Conservation (phyloP, 2,113 vertebrate genomes). For the Grammomys dolichurus region DNA sequence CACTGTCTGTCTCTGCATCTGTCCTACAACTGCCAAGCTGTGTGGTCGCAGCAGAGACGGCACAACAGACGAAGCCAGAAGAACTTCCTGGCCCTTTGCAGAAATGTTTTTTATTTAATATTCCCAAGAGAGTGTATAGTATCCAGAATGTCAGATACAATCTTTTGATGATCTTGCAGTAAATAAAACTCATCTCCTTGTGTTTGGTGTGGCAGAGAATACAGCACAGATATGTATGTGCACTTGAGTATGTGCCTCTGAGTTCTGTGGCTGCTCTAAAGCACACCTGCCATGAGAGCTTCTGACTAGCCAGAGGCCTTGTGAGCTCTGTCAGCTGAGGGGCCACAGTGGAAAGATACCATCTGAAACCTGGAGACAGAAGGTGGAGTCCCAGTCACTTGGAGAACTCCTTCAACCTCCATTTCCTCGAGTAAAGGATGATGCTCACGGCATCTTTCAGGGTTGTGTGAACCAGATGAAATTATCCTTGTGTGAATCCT, state of each 20-base stretch:
- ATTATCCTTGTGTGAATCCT: not conserved
- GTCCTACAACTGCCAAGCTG: not conserved
- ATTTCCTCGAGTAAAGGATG: not conserved
- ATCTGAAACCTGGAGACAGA: not conserved
- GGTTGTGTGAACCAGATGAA: not conserved
- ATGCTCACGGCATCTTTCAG: not conserved
- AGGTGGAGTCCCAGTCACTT: not conserved
- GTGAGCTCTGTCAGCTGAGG: not conserved
- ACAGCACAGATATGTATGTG: too few species aligned
- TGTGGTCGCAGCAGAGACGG: not conserved
- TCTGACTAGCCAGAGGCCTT: not conserved
- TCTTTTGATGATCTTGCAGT: constrained; percentile 4
- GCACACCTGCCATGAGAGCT: not conserved
- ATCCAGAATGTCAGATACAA: constrained; percentile 20
- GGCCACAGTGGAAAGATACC: not conserved
- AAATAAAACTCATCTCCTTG: constrained; percentile 11
- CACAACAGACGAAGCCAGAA: not conserved
- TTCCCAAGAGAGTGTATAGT: not conserved
- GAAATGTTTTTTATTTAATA: constrained; percentile 17
- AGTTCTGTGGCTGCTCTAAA: not conserved
- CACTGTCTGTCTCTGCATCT: not conserved
- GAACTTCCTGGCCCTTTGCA: not conserved
- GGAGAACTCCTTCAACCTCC: not conserved
- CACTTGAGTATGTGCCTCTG: not conserved
- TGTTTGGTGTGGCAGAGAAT: not conserved